These are phyloP conservation scores for Seriola rivoliana DNA, from an alignment of 2,113 vertebrate species.

Conservation along the genomic window DNA sequence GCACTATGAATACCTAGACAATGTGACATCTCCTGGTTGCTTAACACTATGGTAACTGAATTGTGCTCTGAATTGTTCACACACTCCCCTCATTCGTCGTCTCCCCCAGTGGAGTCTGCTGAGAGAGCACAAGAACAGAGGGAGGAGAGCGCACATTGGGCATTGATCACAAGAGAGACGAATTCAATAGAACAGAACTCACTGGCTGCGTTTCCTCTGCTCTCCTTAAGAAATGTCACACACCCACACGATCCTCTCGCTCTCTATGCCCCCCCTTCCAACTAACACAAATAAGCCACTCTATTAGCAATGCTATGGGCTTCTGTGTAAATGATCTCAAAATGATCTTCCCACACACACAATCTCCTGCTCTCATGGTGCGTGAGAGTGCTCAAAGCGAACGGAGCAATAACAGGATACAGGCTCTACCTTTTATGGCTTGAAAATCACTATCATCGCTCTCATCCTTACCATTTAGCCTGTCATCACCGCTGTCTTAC, in stretches of 20 bases:
- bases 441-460: conserved; percentile 53
- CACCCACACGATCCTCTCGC: conserved; percentile 57
- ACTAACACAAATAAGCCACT: conserved; percentile 11
- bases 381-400: conserved; percentile 41
- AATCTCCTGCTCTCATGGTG: conserved; percentile 32
- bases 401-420: conserved; percentile 39
- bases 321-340: conserved; percentile 49
- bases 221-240: conserved; percentile 69
- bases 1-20: not conserved
- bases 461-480: conserved; percentile 41
- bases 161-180: conserved; percentile 50
- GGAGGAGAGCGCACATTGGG: not conserved
- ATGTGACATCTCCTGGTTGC: not conserved
- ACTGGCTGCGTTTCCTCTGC: conserved; percentile 40
- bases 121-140: conserved; percentile 12
- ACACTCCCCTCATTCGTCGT: conserved; percentile 8
- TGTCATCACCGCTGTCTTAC: conserved; percentile 40
- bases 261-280: not conserved
- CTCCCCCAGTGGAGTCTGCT: conserved; percentile 15
- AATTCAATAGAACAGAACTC: conserved; percentile 50
- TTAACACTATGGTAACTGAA: not conserved
- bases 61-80: conserved; percentile 34
- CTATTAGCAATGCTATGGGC: conserved; percentile 29
- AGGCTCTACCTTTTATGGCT: conserved; percentile 56
- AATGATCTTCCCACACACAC: conserved; percentile 67